Percentiles rank a stretch among this genome's conserved stretches.
Evolutionary conservation across 1,140 invertebrate genomes (phyloP).

Genomic region (Eriocheir sinensis): DNA sequence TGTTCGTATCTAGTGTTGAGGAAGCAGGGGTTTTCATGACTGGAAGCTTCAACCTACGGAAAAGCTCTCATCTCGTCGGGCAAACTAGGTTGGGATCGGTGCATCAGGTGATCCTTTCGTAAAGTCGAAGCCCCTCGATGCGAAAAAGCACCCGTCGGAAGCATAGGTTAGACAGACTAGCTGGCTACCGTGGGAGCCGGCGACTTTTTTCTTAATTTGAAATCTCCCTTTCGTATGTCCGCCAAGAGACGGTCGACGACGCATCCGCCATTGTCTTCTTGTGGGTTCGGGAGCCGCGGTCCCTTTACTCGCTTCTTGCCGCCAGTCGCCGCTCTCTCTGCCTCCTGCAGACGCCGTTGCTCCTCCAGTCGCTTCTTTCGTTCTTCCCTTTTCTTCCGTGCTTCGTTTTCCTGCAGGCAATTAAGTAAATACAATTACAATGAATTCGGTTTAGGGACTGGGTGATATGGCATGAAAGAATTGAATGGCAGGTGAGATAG

Average conservation of each 20-base stretch:
- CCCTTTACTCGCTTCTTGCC: constrained; percentile 55
- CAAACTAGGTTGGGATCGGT: too few species aligned
- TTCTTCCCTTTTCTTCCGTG: constrained; percentile 62
- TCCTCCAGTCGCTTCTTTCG: constrained; percentile 67
- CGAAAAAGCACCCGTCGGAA: too few species aligned
- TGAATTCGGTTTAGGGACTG: background rate
- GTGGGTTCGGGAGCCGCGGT: constrained; percentile 33
- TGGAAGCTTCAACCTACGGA: too few species aligned
- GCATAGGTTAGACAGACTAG: too few species aligned
- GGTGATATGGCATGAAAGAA: background rate
- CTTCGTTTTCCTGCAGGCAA: constrained; percentile 62
- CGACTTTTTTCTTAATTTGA: constrained; percentile 59
- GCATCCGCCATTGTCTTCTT: constrained; percentile 63
- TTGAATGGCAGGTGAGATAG: background rate
- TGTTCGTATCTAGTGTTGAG: too few species aligned
- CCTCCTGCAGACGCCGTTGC: constrained; percentile 41
- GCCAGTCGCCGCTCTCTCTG: constrained; percentile 59
- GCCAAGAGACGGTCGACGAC: constrained; percentile 74
- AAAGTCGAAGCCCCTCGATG: too few species aligned
- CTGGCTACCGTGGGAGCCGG: background rate
- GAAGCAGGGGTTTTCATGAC: too few species aligned
- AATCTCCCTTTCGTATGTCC: constrained; percentile 74
- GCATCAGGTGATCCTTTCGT: too few species aligned
- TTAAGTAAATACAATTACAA: background rate
- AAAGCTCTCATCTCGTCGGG: too few species aligned